Percentiles rank a stretch among this genome's conserved stretches.
Conservation (phyloP, 2,797 vertebrate genomes). For the Lagothrix lagotricha region DNA sequence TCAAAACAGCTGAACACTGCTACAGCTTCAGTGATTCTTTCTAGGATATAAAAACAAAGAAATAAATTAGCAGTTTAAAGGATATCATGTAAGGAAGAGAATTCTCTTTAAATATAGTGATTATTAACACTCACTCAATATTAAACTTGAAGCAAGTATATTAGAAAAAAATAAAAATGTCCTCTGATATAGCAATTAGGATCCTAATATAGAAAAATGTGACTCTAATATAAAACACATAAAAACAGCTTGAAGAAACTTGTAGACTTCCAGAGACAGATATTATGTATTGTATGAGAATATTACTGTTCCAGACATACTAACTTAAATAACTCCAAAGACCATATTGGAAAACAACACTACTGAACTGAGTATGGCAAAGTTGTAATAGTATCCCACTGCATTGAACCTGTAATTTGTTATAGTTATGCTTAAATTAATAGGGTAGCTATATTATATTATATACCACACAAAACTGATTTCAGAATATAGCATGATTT, state of each 20-base stretch:
- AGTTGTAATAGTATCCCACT: neutral
- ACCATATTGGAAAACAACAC: neutral
- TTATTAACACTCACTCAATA: neutral
- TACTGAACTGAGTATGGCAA: neutral
- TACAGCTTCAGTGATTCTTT: neutral
- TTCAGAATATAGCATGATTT: neutral
- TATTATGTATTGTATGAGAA: neutral
- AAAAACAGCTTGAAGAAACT: neutral
- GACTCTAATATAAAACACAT: neutral
- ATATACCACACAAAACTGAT: neutral
- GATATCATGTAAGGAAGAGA: neutral
- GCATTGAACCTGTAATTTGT: neutral
- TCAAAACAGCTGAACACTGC: neutral
- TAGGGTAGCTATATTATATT: neutral
- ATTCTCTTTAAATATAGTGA: neutral
- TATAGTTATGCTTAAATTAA: conserved; percentile 4
- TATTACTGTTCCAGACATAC: neutral
- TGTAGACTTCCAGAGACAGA: neutral
- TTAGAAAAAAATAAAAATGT: neutral
- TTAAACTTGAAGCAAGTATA: neutral
- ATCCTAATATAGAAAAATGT: neutral
- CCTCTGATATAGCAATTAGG: neutral
- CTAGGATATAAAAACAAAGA: neutral
- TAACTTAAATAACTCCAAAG: neutral
- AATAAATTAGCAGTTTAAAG: neutral